Conservation (phyloP, 2,113 vertebrate species). For the Dermatemys mawii region DNA sequence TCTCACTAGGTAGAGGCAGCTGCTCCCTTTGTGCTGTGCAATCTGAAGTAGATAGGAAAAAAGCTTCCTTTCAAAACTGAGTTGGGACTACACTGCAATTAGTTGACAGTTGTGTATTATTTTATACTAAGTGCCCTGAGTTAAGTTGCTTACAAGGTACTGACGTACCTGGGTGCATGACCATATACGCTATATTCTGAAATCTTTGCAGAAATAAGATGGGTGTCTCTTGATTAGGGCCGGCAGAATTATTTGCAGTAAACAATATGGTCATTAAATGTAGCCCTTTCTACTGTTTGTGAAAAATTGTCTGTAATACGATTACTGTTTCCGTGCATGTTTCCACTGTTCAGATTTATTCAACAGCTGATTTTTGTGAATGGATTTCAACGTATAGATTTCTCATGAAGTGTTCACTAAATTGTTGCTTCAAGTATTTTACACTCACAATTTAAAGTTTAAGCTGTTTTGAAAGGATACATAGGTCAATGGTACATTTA, state of each 20-base stretch:
- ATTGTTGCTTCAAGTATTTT: neutral
- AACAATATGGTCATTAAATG: constrained; percentile 1
- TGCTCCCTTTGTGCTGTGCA: accelerated
- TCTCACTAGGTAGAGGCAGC: neutral
- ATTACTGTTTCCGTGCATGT: neutral
- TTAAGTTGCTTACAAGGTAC: neutral
- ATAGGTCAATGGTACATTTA: neutral
- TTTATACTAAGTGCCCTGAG: neutral
- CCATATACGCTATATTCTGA: neutral
- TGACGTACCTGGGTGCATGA: neutral
- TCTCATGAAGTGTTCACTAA: neutral
- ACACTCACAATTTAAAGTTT: neutral
- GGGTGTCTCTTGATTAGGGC: neutral
- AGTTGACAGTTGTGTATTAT: neutral
- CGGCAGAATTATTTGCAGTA: neutral
- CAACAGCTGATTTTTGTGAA: neutral
- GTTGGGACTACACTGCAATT: neutral
- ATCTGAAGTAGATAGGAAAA: neutral
- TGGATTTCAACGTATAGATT: neutral
- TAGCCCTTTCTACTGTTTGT: neutral
- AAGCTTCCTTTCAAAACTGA: neutral
- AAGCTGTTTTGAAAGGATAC: neutral
- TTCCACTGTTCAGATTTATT: constrained; percentile 10
- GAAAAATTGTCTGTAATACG: neutral
- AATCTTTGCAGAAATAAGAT: neutral